Conservation (phyloP, 2,797 vertebrate genomes). For the Onychomys leucogaster region DNA sequence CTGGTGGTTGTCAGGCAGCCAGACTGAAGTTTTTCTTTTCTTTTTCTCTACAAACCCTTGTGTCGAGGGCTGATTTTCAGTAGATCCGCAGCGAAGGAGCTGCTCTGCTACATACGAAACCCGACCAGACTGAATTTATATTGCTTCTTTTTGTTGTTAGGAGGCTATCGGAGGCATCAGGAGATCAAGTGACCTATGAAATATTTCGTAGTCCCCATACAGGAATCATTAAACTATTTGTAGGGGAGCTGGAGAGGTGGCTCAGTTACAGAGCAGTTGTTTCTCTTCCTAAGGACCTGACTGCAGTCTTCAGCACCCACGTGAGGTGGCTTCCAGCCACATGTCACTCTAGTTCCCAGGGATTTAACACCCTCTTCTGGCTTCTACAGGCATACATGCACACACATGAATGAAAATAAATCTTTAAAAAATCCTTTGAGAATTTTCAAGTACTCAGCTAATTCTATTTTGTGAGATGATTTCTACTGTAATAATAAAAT, state of each 20-base stretch:
- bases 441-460: background rate
- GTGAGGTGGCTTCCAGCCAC: background rate
- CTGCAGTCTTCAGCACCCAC: background rate
- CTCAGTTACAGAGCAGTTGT: background rate
- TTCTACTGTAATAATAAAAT: background rate
- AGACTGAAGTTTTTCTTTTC: background rate
- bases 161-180: background rate
- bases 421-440: background rate
- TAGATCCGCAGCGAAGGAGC: no score
- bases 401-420: background rate
- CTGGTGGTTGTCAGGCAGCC: background rate
- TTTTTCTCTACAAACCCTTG: no score
- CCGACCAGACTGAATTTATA: background rate
- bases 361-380: background rate
- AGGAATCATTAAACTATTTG: background rate
- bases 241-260: background rate
- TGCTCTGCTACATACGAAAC: no score
- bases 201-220: background rate
- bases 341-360: background rate
- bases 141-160: background rate
- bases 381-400: background rate
- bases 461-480: background rate
- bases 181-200: background rate
- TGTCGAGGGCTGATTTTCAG: no score
- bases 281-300: background rate